Conservation (phyloP, 1,140 invertebrate species). For the Drosophila kikkawai region DNA sequence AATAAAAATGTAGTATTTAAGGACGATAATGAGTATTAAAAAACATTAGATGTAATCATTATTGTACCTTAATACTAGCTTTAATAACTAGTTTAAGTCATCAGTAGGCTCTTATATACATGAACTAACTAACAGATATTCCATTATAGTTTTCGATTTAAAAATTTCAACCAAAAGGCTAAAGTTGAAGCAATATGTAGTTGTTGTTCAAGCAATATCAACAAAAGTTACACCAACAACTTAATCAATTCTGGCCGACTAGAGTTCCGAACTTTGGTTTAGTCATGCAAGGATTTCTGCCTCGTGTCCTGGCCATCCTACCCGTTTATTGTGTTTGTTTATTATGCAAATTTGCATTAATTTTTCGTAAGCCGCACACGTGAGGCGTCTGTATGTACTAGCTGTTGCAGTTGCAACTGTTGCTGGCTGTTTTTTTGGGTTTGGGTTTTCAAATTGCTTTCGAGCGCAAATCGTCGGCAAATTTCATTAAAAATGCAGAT, state of each 20-base stretch:
- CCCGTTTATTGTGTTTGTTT: slow-evolving; percentile 75
- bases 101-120: not conserved
- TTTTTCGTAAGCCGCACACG: slow-evolving; percentile 64
- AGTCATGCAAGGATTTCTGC: slow-evolving; percentile 64
- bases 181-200: not conserved
- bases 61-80: not conserved
- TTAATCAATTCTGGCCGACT: slow-evolving; percentile 43
- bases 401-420: slow-evolving; percentile 41
- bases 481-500: slow-evolving; percentile 68
- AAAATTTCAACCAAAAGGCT: not conserved
- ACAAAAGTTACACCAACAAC: slow-evolving; percentile 32
- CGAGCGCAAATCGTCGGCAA: slow-evolving; percentile 57
- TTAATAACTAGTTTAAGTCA: not conserved
- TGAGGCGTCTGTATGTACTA: slow-evolving; percentile 31
- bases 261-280: slow-evolving; percentile 47
- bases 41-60: not conserved
- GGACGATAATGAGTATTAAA: not conserved
- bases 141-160: not conserved
- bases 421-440: slow-evolving; percentile 41
- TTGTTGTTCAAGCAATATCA: slow-evolving; percentile 7
- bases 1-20: not conserved
- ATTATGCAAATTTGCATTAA: slow-evolving; percentile 81
- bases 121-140: not conserved
- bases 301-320: slow-evolving; percentile 10
- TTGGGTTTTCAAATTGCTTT: slow-evolving; percentile 59